Percentiles rank a stretch among this genome's conserved stretches.
Conservation (phyloP, 2,113 vertebrate species). For the Oreotrochilus melanogaster region DNA sequence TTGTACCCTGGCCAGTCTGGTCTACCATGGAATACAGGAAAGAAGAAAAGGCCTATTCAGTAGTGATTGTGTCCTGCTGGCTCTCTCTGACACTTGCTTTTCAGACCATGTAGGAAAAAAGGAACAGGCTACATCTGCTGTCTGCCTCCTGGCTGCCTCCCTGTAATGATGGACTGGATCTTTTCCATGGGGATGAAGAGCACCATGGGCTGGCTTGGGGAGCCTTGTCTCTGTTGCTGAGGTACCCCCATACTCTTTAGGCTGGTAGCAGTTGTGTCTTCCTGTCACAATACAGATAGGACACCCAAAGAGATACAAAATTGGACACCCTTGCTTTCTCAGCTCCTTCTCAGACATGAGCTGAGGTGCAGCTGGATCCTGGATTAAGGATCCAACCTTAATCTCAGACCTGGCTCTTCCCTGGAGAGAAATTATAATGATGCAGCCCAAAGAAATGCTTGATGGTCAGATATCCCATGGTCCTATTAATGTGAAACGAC, state of each 20-base stretch:
- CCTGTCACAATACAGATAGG: too few relatives aligned
- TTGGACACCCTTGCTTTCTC: too few relatives aligned
- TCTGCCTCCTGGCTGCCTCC: neutral
- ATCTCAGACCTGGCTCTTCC: too few relatives aligned
- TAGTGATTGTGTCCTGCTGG: neutral
- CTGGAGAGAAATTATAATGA: too few relatives aligned
- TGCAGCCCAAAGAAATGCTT: too few relatives aligned
- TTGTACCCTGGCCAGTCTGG: neutral
- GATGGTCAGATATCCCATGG: too few relatives aligned
- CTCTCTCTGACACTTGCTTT: neutral
- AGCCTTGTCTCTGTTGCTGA: neutral
- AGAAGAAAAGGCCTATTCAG: neutral
- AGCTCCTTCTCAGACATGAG: too few relatives aligned
- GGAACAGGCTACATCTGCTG: neutral
- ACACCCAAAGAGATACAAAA: too few relatives aligned
- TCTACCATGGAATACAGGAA: neutral
- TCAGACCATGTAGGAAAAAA: neutral
- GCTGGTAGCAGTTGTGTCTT: neutral
- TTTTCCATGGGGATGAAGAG: neutral
- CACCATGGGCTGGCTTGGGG: neutral
- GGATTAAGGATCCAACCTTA: too few relatives aligned
- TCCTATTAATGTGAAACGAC: too few relatives aligned
- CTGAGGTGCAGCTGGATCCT: too few relatives aligned
- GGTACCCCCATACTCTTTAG: neutral
- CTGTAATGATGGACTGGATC: neutral